These are phyloP conservation scores for Zaprionus ornatus DNA, from an alignment of 1,140 invertebrate genomes.

Conservation along the genomic window DNA sequence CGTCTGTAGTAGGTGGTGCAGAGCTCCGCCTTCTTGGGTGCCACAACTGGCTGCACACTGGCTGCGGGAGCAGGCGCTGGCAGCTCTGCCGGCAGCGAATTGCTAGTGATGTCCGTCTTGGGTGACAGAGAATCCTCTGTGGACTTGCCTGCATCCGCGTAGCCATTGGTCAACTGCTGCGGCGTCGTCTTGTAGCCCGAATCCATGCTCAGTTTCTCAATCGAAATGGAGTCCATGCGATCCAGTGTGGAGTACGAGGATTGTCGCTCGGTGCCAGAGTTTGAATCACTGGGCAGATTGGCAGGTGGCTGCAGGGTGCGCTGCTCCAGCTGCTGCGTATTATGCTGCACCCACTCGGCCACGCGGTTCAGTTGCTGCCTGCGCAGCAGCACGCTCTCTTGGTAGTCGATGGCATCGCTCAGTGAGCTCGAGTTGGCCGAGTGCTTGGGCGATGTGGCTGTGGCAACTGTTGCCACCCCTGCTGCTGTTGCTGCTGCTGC, in stretches of 20 bases:
- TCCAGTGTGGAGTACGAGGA: slow-evolving; percentile 77
- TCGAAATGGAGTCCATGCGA: slow-evolving; percentile 79
- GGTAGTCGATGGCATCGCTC: slow-evolving; percentile 76
- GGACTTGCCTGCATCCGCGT: slow-evolving; percentile 65
- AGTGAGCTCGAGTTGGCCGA: slow-evolving; percentile 78
- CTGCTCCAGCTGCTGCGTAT: slow-evolving; percentile 80
- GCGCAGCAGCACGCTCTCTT: slow-evolving; percentile 83
- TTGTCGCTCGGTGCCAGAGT: slow-evolving; percentile 72
- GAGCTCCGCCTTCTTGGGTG: slow-evolving; percentile 55
- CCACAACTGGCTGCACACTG: not conserved
- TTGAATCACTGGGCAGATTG: slow-evolving; percentile 58
- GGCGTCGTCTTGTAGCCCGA: slow-evolving; percentile 82
- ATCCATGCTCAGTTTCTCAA: slow-evolving; percentile 80
- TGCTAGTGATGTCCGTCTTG: slow-evolving; percentile 73
- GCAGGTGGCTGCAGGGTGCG: slow-evolving; percentile 62
- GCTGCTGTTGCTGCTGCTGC: slow-evolving; percentile 5
- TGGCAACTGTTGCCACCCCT: not conserved
- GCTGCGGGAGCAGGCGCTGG: not conserved
- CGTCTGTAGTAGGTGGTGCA: slow-evolving; percentile 77
- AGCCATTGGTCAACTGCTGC: slow-evolving; percentile 74
- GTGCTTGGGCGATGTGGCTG: slow-evolving; percentile 58
- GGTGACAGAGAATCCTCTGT: slow-evolving; percentile 74
- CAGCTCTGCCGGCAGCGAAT: slow-evolving; percentile 52
- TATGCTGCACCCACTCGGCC: slow-evolving; percentile 88
- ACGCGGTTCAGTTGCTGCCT: slow-evolving; percentile 88